These are phyloP conservation scores for Bombus cullumanus DNA, from an alignment of 1,140 invertebrate species.

Conservation along the genomic window DNA sequence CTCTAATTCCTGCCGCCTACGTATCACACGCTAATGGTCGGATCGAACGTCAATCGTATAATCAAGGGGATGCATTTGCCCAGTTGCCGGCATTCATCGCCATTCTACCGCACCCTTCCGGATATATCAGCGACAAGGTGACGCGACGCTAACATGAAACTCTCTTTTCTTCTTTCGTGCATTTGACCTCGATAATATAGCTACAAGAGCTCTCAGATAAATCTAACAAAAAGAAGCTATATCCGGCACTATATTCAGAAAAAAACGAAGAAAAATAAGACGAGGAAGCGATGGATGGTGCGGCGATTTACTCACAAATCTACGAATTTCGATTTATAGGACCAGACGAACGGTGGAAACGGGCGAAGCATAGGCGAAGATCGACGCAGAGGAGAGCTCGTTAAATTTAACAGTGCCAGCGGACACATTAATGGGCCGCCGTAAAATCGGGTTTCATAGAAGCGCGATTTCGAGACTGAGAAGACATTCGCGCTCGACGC, in stretches of 20 bases:
- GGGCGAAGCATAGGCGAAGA: not conserved
- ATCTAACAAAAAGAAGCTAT: not conserved
- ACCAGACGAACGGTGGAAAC: not conserved
- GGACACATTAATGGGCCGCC: slow-evolving; percentile 28
- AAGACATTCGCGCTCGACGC: not conserved
- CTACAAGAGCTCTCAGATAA: not conserved
- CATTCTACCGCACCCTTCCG: slow-evolving; percentile 78
- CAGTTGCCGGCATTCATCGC: slow-evolving; percentile 72
- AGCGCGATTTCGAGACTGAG: not conserved
- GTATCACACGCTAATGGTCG: slow-evolving; percentile 16
- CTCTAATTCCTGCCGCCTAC: not conserved
- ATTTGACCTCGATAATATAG: not conserved
- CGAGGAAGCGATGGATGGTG: not conserved
- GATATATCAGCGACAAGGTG: slow-evolving; percentile 73
- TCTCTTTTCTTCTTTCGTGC: slow-evolving; percentile 27
- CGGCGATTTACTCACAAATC: slow-evolving; percentile 12
- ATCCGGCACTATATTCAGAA: not conserved
- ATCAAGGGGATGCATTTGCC: slow-evolving; percentile 79
- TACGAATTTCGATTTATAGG: slow-evolving; percentile 13
- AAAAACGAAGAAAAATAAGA: not conserved
- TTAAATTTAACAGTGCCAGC: slow-evolving; percentile 45
- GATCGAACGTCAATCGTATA: slow-evolving; percentile 73
- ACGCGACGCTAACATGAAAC: slow-evolving; percentile 55
- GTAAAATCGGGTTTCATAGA: slow-evolving; percentile 35
- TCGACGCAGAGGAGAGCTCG: slow-evolving; percentile 20